Evolutionary conservation across 2,797 vertebrate genomes (phyloP), one percentile per base, ranked within the genome.

Genomic region (Anguilla megastoma): DNA sequence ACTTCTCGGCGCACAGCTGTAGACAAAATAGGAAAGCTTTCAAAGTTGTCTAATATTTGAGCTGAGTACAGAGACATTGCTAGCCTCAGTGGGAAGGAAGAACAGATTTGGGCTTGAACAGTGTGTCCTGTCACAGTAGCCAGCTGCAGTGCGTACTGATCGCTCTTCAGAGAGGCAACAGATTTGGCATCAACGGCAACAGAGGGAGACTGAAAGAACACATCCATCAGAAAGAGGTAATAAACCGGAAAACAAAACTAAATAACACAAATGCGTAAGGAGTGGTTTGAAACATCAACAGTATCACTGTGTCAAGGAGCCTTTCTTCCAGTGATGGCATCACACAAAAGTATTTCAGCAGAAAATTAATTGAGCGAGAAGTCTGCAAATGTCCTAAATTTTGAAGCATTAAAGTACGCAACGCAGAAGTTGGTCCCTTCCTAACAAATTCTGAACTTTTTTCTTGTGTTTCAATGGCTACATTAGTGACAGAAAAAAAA

Each of bases 161-260:
- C 41, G n/a, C 48, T n/a, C 63, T 27, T 74, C 63, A 50, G 45
- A 66, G 87, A 58, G 87, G 82, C 33, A 50, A 36, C 66, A 52
- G 50, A 58, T 52, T 41, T 36, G 50, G 63, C 60, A 69, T 69
- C 21, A 30, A 76, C 60, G n/a, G 9, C 85, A 85, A 85, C 84
- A 41, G 16, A 36, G 85, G 83, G 30, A 58, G 82, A 5, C 1
- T 50, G 48, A 27, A 66, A 84, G 63, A 69, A 24, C 63, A 88
- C 82, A 88, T 88, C 83, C 66, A 88, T 88, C 87, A 85, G 3
- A 36, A 18, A 27, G 79, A 76, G 50, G 66, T 76, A 85, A 88
- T 88, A 88, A 88, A 88, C 82, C 83, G 9, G 82, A 52, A 56
- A 85, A 85, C 83, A 76, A 52, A 88, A 54, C 83, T 41, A 36